Base-by-base conservation (phyloP, 2,797 vertebrate species). In the Coracias cyanogaster region DNA sequence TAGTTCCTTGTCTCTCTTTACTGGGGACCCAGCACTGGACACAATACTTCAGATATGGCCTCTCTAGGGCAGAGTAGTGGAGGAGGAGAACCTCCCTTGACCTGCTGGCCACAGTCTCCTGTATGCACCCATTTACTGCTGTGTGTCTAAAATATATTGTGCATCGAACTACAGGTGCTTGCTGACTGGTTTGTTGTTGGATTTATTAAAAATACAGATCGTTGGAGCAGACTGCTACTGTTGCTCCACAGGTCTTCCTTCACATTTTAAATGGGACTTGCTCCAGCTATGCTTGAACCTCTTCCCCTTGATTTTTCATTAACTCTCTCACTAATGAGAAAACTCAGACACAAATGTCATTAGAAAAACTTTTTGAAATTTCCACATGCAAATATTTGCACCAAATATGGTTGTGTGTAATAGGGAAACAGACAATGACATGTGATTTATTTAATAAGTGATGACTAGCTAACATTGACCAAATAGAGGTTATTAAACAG, bases 351-450 rank as follows among this genome's bases (percentile, higher is more conserved):
- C 6, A 92, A 82, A 64, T n/a, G 19, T 66, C 91, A 91, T 82
- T 74, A 70, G 60, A 85, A 69, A 43, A 15, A 15, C 16, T 43
- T 43, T 16, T 57, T 89, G 49, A 80, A 79, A 95, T 90, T 91
- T 91, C 46, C 35, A 41, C 37, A 48, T 81, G n/a, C 54, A 95
- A 87, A 93, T 85, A 95, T 96, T 96, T 93, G 72, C 45, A 85
- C 39, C 35, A 87, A 89, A 85, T 91, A 78, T 66, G 7, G 41
- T 81, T 92, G 58, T 66, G 48, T 12, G 14, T 54, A 93, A 80
- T 7, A 73, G 14, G 49, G 69, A 87, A 90, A 72, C 51, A 91
- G 82, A 65, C 46, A 93, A 66, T 76, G 54, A 29, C 49, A 41
- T 11, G 69, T 81, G 62, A 83, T 94, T 77, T 66, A 81, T 94